Conservation (phyloP, 2,888 invertebrate species). For the Sarcophaga rosellei region DNA sequence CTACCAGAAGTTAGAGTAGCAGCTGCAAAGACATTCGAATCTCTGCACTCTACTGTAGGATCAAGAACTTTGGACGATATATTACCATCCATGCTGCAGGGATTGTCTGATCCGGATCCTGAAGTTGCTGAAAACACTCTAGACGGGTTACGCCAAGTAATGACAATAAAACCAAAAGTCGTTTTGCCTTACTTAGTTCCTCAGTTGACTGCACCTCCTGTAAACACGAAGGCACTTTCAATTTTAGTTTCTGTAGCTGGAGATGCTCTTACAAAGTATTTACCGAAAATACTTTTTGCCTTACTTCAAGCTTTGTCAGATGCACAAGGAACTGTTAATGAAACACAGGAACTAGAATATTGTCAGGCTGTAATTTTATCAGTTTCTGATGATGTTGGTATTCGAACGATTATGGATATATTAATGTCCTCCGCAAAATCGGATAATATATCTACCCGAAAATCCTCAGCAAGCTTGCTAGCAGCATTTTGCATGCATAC, state of each 20-base stretch:
- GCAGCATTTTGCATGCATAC: constrained; percentile 95
- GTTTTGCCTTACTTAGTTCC: constrained; percentile 98
- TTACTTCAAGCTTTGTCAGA: constrained; percentile 89
- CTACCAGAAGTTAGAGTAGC: constrained; percentile 95
- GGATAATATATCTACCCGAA: constrained; percentile 85
- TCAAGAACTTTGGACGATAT: constrained; percentile 97
- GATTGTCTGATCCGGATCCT: constrained; percentile 88
- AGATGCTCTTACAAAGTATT: constrained; percentile 93
- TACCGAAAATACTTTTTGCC: constrained; percentile 95
- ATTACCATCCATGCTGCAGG: constrained; percentile 92
- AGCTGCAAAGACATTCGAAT: constrained; percentile 98
- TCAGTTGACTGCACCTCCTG: constrained; percentile 92
- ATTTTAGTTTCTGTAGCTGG: constrained; percentile 97
- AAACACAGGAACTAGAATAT: constrained; percentile 91
- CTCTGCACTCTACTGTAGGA: constrained; percentile 96
- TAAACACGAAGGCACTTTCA: constrained; percentile 96
- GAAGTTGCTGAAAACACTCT: constrained; percentile 93
- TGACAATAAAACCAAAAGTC: constrained; percentile 97
- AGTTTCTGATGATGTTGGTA: constrained; percentile 92
- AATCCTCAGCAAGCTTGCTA: constrained; percentile 92
- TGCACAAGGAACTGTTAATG: constrained; percentile 86
- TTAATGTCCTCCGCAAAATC: constrained; percentile 89
- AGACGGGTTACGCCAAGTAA: constrained; percentile 97
- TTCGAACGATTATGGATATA: constrained; percentile 93
- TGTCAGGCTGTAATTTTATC: constrained; percentile 96